phyloP scores from a whole-genome alignment of 2,888 invertebrate species.

The Cheilosia pagana region DNA sequence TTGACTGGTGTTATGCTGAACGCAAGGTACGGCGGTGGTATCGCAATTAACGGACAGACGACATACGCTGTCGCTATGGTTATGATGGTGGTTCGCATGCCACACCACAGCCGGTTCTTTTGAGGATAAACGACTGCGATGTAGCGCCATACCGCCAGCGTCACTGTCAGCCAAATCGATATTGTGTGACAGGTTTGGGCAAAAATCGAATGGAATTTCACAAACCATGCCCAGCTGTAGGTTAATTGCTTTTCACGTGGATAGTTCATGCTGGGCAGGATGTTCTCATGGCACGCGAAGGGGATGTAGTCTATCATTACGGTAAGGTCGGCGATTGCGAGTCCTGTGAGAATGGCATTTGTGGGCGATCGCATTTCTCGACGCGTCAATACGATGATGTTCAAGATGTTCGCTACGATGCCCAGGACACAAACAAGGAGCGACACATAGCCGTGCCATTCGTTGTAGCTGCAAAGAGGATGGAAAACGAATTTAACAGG shows the following conservation, averaged over 20 bases:
- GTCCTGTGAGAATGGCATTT: conserved; percentile 94
- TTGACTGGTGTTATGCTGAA: conserved; percentile 88
- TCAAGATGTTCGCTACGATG: conserved; percentile 95
- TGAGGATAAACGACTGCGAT: conserved; percentile 93
- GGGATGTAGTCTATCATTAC: conserved; percentile 98
- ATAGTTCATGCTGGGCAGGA: conserved; percentile 84
- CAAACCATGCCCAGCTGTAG: conserved; percentile 92
- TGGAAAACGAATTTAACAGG: conserved; percentile 1
- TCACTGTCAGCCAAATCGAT: conserved; percentile 96
- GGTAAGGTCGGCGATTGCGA: conserved; percentile 96
- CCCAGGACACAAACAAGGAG: conserved; percentile 95
- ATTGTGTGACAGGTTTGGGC: conserved; percentile 95
- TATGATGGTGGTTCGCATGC: conserved; percentile 89
- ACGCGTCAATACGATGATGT: conserved; percentile 94
- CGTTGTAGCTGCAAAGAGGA: conserved; percentile 85
- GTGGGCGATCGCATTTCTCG: conserved; percentile 96
- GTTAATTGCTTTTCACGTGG: conserved; percentile 85
- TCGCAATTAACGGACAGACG: conserved; percentile 89
- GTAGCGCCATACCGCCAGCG: conserved; percentile 96
- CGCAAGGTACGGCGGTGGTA: conserved; percentile 90
- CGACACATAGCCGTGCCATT: conserved; percentile 93
- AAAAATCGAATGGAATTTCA: conserved; percentile 95
- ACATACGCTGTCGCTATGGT: conserved; percentile 92
- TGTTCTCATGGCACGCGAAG: conserved; percentile 91
- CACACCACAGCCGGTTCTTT: conserved; percentile 92